Percentiles rank a stretch among this genome's conserved stretches.
These are phyloP conservation scores for Hyperoplus immaculatus DNA, from an alignment of 2,797 vertebrate genomes.

Conservation along the genomic window DNA sequence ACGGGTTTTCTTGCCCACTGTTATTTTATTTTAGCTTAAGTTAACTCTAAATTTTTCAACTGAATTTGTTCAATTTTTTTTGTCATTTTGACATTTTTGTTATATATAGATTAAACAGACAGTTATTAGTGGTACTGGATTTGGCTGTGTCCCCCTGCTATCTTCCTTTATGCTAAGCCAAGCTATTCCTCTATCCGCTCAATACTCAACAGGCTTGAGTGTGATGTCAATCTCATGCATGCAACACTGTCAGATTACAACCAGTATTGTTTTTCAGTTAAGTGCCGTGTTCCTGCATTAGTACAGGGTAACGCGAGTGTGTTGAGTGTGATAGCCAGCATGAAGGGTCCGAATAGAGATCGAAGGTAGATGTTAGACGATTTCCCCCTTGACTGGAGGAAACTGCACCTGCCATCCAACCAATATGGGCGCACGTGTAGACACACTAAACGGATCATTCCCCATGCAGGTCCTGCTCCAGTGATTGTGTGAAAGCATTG, in stretches of 20 bases:
- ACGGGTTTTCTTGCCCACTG: background rate
- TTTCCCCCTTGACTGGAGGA: background rate
- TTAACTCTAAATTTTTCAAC: background rate
- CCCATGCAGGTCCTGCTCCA: constrained; percentile 18
- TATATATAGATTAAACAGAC: no score
- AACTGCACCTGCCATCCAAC: background rate
- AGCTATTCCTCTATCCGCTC: background rate
- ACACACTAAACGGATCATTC: background rate
- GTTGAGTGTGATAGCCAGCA: constrained; percentile 4
- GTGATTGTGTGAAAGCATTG: constrained; percentile 16
- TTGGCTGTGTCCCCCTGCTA: background rate
- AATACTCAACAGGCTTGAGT: background rate
- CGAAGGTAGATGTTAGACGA: background rate
- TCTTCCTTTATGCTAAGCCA: background rate
- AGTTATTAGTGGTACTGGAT: no score
- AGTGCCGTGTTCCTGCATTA: constrained; percentile 1
- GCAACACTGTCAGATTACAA: constrained; percentile 12
- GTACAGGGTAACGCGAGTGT: background rate
- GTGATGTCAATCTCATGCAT: background rate
- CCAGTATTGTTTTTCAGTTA: constrained; percentile 14
- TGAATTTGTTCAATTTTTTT: no score
- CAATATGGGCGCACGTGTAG: background rate
- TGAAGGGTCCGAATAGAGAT: background rate
- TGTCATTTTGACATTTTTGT: background rate
- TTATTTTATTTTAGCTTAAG: background rate